Evolutionary conservation across 2,797 vertebrate species (phyloP).

Genomic region (Argya squamiceps): DNA sequence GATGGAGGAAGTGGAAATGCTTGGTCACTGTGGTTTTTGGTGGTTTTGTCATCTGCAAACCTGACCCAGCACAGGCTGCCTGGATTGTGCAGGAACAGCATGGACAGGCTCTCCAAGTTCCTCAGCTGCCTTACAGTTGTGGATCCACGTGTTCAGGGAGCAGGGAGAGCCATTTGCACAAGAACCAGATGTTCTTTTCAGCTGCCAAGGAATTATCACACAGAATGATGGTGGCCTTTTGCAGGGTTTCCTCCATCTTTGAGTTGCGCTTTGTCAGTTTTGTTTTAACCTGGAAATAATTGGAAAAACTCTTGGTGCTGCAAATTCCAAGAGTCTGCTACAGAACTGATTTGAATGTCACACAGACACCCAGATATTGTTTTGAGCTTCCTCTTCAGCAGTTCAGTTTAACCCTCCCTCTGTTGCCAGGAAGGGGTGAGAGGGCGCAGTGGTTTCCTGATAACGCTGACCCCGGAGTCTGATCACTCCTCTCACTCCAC

Average conservation of each 20-base stretch:
- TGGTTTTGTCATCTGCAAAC: neutral
- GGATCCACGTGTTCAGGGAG: neutral
- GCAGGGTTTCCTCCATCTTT: neutral
- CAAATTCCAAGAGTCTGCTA: neutral
- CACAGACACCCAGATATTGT: neutral
- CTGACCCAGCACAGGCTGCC: neutral
- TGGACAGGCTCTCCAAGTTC: neutral
- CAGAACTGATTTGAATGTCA: neutral
- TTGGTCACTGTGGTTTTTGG: neutral
- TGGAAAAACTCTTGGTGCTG: neutral
- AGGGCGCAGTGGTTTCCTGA: neutral
- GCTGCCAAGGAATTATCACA: neutral
- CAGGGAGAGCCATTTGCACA: neutral
- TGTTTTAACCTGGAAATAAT: neutral
- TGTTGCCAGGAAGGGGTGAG: neutral
- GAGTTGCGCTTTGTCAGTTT: neutral
- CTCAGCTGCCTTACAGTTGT: neutral
- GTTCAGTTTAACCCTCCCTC: neutral
- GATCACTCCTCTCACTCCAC: neutral
- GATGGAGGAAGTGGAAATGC: neutral
- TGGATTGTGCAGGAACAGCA: neutral
- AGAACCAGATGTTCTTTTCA: constrained; percentile 10
- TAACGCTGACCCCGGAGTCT: constrained; percentile 4
- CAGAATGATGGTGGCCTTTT: neutral
- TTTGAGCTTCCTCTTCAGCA: neutral